Evolutionary conservation across 2,888 invertebrate species (phyloP).

Genomic region (Oligia latruncula): DNA sequence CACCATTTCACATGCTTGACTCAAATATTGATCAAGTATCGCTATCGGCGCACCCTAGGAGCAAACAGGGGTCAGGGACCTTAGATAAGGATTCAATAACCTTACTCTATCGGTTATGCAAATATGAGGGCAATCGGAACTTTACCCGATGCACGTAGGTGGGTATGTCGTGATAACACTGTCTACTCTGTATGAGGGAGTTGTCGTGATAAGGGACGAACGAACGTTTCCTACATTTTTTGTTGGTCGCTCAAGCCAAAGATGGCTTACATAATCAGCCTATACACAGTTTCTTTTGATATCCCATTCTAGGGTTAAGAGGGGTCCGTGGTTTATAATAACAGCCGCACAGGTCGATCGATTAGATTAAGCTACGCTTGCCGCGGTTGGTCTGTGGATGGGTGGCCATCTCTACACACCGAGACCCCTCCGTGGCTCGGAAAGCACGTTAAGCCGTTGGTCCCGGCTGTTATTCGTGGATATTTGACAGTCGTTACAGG

Average conservation of each 20-base stretch:
- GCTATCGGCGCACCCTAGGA: conserved; percentile 69
- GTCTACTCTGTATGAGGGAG: conserved; percentile 45
- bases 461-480: too few relatives aligned
- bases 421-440: too few relatives aligned
- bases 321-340: too few relatives aligned
- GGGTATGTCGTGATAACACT: conserved; percentile 50
- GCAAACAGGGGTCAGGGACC: conserved; percentile 77
- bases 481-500: too few relatives aligned
- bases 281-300: neutral
- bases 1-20: conserved; percentile 42
- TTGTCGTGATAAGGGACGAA: conserved; percentile 30
- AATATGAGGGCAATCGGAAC: conserved; percentile 70
- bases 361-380: too few relatives aligned
- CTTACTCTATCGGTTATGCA: conserved; percentile 76
- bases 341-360: too few relatives aligned
- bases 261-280: neutral
- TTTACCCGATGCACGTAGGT: conserved; percentile 38
- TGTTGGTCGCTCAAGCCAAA: neutral
- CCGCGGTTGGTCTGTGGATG: too few relatives aligned
- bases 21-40: conserved; percentile 68
- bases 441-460: too few relatives aligned
- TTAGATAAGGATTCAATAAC: conserved; percentile 87
- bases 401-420: too few relatives aligned
- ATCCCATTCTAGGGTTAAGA: too few relatives aligned
- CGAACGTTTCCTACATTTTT: neutral